Evolutionary conservation across 2,113 vertebrate species (phyloP).

Genomic region (Pterophyllum scalare): DNA sequence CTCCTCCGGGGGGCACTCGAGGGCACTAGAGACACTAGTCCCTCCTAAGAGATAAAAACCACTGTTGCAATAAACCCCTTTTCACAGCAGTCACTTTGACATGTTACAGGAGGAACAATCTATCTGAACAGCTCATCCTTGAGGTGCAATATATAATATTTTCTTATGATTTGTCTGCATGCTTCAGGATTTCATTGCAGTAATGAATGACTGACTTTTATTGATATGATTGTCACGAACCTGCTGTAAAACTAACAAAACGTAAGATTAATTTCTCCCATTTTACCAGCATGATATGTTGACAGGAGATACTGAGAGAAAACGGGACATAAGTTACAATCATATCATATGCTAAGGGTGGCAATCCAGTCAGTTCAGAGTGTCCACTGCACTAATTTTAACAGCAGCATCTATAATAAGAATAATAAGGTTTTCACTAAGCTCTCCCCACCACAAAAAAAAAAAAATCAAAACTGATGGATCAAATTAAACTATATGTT

Average conservation of each 20-base stretch:
- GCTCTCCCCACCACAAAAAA: background rate
- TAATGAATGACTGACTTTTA: constrained; percentile 10
- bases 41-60: constrained; percentile 84
- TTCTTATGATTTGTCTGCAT: background rate
- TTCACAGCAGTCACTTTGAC: background rate
- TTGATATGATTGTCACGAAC: background rate
- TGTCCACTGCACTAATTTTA: background rate
- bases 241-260: background rate
- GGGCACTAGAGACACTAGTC: constrained; percentile 94
- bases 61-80: background rate
- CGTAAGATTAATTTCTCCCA: background rate
- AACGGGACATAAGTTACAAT: background rate
- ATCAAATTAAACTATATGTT: background rate
- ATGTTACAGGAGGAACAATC: background rate
- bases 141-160: background rate
- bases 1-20: constrained; percentile 95
- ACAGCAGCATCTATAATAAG: background rate
- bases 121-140: background rate
- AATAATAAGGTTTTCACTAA: background rate
- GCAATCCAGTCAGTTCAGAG: background rate
- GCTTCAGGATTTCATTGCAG: background rate
- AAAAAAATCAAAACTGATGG: background rate
- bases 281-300: background rate
- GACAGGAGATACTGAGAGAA: background rate
- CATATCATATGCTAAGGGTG: background rate